These are phyloP conservation scores for Tiaroga cobitis DNA, from an alignment of 2,797 vertebrate genomes.

Conservation along the genomic window DNA sequence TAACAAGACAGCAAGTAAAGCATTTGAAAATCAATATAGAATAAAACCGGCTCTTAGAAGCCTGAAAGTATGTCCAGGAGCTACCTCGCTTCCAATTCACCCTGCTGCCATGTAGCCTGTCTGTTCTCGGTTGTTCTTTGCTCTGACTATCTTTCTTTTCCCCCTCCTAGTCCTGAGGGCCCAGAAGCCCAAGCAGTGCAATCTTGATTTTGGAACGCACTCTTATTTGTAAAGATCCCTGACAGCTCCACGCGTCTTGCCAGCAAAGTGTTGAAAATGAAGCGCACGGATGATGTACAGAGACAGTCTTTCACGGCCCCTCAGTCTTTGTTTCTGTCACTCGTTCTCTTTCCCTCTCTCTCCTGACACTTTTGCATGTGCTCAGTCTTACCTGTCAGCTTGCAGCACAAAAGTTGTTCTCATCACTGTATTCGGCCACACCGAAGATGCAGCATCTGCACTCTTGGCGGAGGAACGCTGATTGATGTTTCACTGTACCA, in stretches of 20 bases:
- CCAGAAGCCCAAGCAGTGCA: conserved; percentile 14
- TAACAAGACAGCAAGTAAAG: conserved; percentile 56
- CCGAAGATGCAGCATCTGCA: conserved; percentile 46
- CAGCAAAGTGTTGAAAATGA: conserved; percentile 49
- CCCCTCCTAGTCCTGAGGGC: conserved; percentile 15
- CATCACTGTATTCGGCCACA: conserved; percentile 28
- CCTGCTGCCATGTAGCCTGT: background rate
- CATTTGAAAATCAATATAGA: conserved; percentile 47
- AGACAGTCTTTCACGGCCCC: conserved; percentile 46
- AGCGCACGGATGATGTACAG: conserved; percentile 42
- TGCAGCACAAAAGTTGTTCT: conserved; percentile 42
- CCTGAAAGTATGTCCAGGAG: conserved; percentile 45
- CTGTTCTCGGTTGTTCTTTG: conserved; percentile 29
- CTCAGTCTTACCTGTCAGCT: conserved; percentile 48
- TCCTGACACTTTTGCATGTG: conserved; percentile 34
- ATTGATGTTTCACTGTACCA: conserved; percentile 45
- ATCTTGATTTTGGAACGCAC: conserved; percentile 41
- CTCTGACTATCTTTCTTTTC: conserved; percentile 29
- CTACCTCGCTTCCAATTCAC: conserved; percentile 26
- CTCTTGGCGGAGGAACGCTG: conserved; percentile 24
- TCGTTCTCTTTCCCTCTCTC: conserved; percentile 35
- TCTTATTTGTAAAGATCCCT: conserved; percentile 46
- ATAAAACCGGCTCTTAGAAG: conserved; percentile 37
- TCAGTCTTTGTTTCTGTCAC: conserved; percentile 49
- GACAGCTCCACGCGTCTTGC: conserved; percentile 43